Evolutionary conservation across 2,888 invertebrate species (phyloP), one percentile per base, ranked within the genome.

Genomic region (Tenthredo livida): DNA sequence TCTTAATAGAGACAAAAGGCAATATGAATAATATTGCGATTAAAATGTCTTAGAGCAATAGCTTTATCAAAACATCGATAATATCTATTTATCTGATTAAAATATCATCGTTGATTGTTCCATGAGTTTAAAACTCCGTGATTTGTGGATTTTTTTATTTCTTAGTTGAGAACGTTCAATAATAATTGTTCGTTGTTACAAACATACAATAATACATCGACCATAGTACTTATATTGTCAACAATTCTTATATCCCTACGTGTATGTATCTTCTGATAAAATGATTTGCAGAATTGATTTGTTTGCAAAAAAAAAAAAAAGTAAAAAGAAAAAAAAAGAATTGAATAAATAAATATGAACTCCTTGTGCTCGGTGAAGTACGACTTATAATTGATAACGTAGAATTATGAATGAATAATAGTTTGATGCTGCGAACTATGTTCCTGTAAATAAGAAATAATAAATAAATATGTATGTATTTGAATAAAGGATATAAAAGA

Each of bases 41-140:
- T 67, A 43, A 40, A 72, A 21, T 40, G 7, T 21, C n/a, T 1
- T n/a, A 54, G 54, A 70, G 70, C 70, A 33, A 70, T 70, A 70
- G 70, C 70, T 70, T 70, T 29, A 70, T 70, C 43, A 72, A 72
- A 72, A 72, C 21, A 40, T 21, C 21, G 40, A 21, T 72, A 17
- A 72, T 72, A 9, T 37, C 37, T 37, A 70, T 70, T 70, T 70
- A 70, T 70, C 37, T 70, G 70, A 37, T 70, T 37, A 37, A 70
- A 1, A 29, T 37, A 70, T 70, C 37, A 29, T 70, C 37, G 70
- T 37, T 67, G 67, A 67, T 67, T 37, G 70, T 37, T 33, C 12
- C 70, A 37, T 70, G 29, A n/a, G 37, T 37, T 70, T 37, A 29
- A 65, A 65, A 65, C 65, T 70, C 25, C 12, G 15, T 37, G 17